These are phyloP conservation scores for Apotomis betuletana DNA, from an alignment of 2,888 invertebrate species.

Conservation along the genomic window DNA sequence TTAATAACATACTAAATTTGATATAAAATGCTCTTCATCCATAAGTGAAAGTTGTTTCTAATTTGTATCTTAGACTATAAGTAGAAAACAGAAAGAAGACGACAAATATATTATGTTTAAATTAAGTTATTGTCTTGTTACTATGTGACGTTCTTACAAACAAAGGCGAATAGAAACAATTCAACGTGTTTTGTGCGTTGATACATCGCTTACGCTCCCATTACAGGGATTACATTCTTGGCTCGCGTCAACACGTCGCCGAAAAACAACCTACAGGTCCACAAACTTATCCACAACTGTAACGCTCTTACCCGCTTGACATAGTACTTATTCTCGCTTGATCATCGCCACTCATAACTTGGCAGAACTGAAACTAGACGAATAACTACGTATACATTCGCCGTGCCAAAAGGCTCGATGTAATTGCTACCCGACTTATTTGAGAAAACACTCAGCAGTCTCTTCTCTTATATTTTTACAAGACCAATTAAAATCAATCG, in stretches of 20 bases:
- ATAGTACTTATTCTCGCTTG: background rate
- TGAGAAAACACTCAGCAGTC: constrained; percentile 12
- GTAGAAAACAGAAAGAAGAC: too few relatives aligned
- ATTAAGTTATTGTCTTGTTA: constrained; percentile 4
- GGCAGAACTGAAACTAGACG: constrained; percentile 44
- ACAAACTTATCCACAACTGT: background rate
- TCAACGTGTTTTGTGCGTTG: constrained; percentile 49
- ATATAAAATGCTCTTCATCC: too few relatives aligned
- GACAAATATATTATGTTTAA: too few relatives aligned
- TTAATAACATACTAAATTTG: too few relatives aligned
- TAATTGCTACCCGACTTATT: constrained; percentile 49
- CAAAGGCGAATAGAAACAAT: constrained; percentile 34
- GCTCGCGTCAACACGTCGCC: constrained; percentile 54
- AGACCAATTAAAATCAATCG: constrained; percentile 57
- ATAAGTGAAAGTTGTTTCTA: too few relatives aligned
- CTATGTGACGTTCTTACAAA: constrained; percentile 5
- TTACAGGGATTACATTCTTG: constrained; percentile 75
- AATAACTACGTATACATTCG: constrained; percentile 49
- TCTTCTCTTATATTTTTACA: constrained; percentile 26
- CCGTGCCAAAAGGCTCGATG: constrained; percentile 51
- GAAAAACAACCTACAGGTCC: constrained; percentile 59
- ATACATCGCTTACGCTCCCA: constrained; percentile 67
- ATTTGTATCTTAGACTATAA: too few relatives aligned
- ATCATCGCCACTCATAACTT: background rate
- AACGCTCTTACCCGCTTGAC: background rate